Conservation (phyloP, 1,140 invertebrate species). For the Venturia canescens region DNA sequence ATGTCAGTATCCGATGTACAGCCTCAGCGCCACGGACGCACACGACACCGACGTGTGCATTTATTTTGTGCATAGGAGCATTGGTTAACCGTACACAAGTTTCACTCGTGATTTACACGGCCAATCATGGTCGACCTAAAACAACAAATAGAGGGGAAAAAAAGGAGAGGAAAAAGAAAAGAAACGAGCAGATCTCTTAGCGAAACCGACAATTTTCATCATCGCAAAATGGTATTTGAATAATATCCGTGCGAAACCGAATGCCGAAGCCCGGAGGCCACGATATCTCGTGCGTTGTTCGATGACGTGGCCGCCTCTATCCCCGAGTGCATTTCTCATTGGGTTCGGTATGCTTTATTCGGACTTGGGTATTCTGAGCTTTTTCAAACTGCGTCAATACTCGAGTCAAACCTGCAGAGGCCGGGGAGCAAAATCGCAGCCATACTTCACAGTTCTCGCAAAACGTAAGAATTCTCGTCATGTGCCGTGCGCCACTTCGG, state of each 20-base stretch:
- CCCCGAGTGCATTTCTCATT: not conserved
- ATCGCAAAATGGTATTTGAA: conserved; percentile 29
- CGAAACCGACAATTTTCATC: conserved; percentile 25
- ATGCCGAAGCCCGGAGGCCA: not conserved
- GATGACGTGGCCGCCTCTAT: conserved; percentile 1
- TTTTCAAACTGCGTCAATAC: too few relatives aligned
- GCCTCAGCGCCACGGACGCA: not conserved
- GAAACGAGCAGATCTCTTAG: conserved; percentile 12
- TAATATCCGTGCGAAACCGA: conserved; percentile 21
- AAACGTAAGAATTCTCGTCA: too few relatives aligned
- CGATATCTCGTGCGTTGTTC: conserved; percentile 27
- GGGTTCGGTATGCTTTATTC: too few relatives aligned
- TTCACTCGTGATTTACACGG: conserved; percentile 14
- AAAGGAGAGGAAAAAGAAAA: too few relatives aligned
- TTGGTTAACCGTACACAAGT: not conserved
- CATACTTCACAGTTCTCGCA: too few relatives aligned
- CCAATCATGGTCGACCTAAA: conserved; percentile 33
- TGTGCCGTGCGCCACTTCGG: too few relatives aligned
- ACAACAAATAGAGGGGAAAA: too few relatives aligned
- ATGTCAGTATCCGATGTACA: conserved; percentile 26
- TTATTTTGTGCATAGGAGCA: not conserved
- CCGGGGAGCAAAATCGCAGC: too few relatives aligned
- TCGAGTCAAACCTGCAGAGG: not conserved
- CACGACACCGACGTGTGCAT: not conserved
- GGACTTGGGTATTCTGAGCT: too few relatives aligned